Base-by-base conservation (phyloP, 2,888 invertebrate genomes). In the Byasa hedistus region DNA sequence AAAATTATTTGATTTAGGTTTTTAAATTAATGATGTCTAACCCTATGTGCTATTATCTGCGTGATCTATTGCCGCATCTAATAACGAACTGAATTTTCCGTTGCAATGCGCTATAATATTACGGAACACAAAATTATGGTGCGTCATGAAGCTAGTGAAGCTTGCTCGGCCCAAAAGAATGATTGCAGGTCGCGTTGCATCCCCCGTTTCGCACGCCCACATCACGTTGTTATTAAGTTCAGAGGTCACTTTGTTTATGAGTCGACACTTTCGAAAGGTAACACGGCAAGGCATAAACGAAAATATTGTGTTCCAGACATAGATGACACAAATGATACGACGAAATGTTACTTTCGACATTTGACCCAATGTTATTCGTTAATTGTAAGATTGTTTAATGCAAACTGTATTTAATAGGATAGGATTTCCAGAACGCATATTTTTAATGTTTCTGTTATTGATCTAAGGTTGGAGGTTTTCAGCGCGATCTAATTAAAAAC, bases 191-290 rank as follows among this genome's bases (percentile, higher is more conserved):
- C 86, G 79, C 79, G 79, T 79, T 84, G 85, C 87, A 89, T 91
- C 90, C 89, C 83, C 87, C 81, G 87, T 90, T 90, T 90, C 90
- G 89, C 89, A 90, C 91, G 90, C 85, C 85, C 85, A 85, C 82
- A 81, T 87, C 85, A 86, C 87, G 89, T 89, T 91, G 89, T 89
- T 90, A 86, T 88, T 86, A 87, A 89, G 91, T 87, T 91, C 91
- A 90, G 79, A 91, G 90, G 87, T 91, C 87, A 85, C 79, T 85
- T 87, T 87, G 90, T 91, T 91, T 91, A 91, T 87, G 89, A 89
- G 82, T 83, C 87, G 80, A 85, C 83, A 84, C 86, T 89, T 90
- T 90, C 85, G 86, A 90, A 90, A 89, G 87, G 89, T 89, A 90
- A 90, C 88, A 87, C 86, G 84, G 80, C 84, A 79, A 73, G 81